phyloP scores from a whole-genome alignment of 64 coral and sea anemone genomes.

The Stichodactyla helianthus region DNA sequence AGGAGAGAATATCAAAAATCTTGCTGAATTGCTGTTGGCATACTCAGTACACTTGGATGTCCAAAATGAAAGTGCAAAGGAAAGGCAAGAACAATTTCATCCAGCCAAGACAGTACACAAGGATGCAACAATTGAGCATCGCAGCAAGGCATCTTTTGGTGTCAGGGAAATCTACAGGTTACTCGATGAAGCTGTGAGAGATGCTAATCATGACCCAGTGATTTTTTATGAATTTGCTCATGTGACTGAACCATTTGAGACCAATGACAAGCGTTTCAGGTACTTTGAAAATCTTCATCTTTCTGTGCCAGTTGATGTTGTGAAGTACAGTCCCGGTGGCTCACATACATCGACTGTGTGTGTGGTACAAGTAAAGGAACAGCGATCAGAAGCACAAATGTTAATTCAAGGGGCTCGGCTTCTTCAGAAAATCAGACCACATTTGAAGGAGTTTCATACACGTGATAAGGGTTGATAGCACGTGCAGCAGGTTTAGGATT shows the following conservation, averaged over 20 bases:
- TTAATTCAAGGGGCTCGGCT: constrained; percentile 16
- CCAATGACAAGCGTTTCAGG: constrained; percentile 22
- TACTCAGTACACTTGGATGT: constrained; percentile 24
- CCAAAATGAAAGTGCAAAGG: constrained; percentile 8
- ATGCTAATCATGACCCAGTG: constrained; percentile 26
- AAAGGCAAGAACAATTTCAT: constrained; percentile 7
- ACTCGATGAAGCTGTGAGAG: constrained; percentile 41
- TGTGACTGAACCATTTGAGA: constrained; percentile 25
- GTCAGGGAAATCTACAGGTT: constrained; percentile 13
- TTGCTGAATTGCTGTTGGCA: constrained; percentile 39
- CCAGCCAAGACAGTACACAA: constrained; percentile 29
- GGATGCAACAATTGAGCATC: constrained; percentile 33
- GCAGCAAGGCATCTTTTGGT: constrained; percentile 14
- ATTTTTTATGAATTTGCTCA: constrained; percentile 38
- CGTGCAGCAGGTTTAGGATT: constrained; percentile 16
- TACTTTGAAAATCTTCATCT: constrained; percentile 35
- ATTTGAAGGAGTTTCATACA: constrained; percentile 26
- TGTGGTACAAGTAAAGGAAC: constrained; percentile 43
- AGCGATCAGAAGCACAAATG: constrained; percentile 15
- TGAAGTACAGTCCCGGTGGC: constrained; percentile 37
- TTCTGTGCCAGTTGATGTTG: constrained; percentile 46
- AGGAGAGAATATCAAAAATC: constrained; percentile 16
- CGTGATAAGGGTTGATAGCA: not conserved
- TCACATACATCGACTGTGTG: constrained; percentile 14
- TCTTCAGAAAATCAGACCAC: constrained; percentile 10